Percentiles rank a stretch among this genome's conserved stretches.
These are phyloP conservation scores for Petrocephalus zakoni DNA, from an alignment of 2,113 vertebrate genomes.

Conservation along the genomic window DNA sequence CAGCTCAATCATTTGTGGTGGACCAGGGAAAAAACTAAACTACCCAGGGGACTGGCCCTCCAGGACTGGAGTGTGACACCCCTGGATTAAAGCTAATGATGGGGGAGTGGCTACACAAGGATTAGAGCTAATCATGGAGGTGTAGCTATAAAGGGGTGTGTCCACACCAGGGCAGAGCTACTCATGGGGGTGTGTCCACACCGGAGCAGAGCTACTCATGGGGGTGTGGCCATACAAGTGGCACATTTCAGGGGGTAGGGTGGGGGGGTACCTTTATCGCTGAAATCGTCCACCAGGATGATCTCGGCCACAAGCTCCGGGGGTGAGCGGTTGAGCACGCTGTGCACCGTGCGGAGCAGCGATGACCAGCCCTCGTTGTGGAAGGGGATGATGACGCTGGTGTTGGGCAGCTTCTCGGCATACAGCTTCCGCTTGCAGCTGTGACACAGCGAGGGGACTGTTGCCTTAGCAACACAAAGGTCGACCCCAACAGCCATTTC, in stretches of 20 bases:
- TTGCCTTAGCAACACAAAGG: not conserved
- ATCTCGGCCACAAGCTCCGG: conserved; percentile 71
- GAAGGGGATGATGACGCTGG: conserved; percentile 84
- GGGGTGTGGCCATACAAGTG: not conserved
- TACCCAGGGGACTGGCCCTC: too few relatives aligned
- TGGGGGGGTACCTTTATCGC: conserved; percentile 69
- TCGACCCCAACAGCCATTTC: not conserved
- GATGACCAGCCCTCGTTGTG: conserved; percentile 89
- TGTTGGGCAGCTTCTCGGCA: conserved; percentile 73
- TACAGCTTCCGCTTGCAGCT: conserved; percentile 79
- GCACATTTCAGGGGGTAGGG: not conserved
- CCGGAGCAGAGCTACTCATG: not conserved
- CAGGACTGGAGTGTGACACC: too few relatives aligned
- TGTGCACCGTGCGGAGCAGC: conserved; percentile 79
- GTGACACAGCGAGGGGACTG: conserved; percentile 4
- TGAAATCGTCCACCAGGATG: conserved; percentile 84
- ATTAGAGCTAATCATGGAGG: not conserved
- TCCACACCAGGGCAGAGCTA: too few relatives aligned
- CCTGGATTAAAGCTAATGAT: not conserved
- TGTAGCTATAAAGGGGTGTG: not conserved
- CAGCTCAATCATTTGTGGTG: too few relatives aligned
- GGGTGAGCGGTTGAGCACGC: conserved; percentile 75
- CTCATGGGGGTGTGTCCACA: too few relatives aligned
- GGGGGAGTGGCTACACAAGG: not conserved
- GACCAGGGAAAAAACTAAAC: too few relatives aligned